Conservation (phyloP, 2,797 vertebrate species). For the Melanotaenia trifasciata region DNA sequence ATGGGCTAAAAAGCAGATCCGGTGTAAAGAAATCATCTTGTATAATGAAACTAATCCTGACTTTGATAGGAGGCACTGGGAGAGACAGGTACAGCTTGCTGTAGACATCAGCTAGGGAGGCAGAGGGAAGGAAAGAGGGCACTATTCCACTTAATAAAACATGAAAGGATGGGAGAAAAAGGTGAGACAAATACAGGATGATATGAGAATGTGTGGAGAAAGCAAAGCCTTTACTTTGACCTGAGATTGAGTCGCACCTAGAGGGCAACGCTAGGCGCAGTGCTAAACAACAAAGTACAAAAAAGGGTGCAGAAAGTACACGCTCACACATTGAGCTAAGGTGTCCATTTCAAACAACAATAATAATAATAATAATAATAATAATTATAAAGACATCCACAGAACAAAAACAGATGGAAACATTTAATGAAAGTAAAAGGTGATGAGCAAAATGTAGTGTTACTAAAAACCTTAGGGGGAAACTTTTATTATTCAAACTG, state of each 20-base stretch:
- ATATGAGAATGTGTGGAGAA: conserved; percentile 74
- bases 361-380: conserved; percentile 72
- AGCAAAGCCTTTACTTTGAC: conserved; percentile 84
- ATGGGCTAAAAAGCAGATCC: conserved; percentile 69
- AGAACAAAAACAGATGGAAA: conserved; percentile 75
- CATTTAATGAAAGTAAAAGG: conserved; percentile 87
- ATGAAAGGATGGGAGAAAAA: conserved; percentile 1
- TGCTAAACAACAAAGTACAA: conserved; percentile 78
- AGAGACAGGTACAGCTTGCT: conserved; percentile 24
- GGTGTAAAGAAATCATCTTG: conserved; percentile 50
- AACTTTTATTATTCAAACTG: conserved; percentile 75
- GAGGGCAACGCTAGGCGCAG: conserved; percentile 74
- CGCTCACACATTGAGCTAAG: conserved; percentile 78
- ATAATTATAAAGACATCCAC: conserved; percentile 76
- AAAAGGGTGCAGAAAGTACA: conserved; percentile 78
- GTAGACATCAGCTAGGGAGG: conserved; percentile 33
- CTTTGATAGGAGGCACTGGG: conserved; percentile 64
- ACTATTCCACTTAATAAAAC: conserved; percentile 37
- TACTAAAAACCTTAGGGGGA: conserved; percentile 84
- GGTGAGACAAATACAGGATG: conserved; percentile 53
- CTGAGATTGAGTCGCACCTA: conserved; percentile 84
- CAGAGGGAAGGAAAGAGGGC: conserved; percentile 22
- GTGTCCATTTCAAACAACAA: conserved; percentile 80
- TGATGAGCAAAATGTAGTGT: conserved; percentile 90
- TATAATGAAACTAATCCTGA: conserved; percentile 55